A percentile compares a stretch with the other conserved stretches of the same genome.
Conservation (phyloP, 2,797 vertebrate genomes). For the Aselliscus stoliczkanus region DNA sequence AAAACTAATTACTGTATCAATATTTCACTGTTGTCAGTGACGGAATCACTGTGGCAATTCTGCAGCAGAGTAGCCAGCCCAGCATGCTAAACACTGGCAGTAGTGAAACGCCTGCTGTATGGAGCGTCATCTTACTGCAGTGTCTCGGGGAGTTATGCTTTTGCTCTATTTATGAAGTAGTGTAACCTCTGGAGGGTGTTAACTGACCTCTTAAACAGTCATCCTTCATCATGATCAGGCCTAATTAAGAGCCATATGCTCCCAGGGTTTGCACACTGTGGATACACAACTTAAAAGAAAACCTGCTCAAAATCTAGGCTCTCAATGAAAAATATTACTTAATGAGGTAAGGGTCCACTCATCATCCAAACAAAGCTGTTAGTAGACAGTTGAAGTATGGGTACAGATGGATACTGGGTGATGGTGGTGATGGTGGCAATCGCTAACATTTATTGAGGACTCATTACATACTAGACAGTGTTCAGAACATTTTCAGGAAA, state of each 20-base stretch:
- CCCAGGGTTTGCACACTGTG: background rate
- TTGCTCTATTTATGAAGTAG: background rate
- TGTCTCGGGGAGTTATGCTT: background rate
- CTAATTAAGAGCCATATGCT: slow-evolving; percentile 59
- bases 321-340: background rate
- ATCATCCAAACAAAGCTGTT: background rate
- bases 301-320: background rate
- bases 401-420: background rate
- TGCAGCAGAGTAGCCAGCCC: background rate
- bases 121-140: background rate
- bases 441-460: background rate
- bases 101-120: rapidly evolving
- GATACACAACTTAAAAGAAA: slow-evolving; percentile 3
- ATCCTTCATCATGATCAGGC: slow-evolving; percentile 41
- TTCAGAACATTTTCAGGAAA: background rate
- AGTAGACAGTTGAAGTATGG: background rate
- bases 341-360: background rate
- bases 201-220: slow-evolving; percentile 50
- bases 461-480: background rate
- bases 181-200: background rate
- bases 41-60: slow-evolving; percentile 44
- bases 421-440: background rate
- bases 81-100: background rate
- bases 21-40: slow-evolving; percentile 61
- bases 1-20: slow-evolving; percentile 58